phyloP scores from a whole-genome alignment of 1,140 invertebrate species.

The Polypedilum vanderplanki region DNA sequence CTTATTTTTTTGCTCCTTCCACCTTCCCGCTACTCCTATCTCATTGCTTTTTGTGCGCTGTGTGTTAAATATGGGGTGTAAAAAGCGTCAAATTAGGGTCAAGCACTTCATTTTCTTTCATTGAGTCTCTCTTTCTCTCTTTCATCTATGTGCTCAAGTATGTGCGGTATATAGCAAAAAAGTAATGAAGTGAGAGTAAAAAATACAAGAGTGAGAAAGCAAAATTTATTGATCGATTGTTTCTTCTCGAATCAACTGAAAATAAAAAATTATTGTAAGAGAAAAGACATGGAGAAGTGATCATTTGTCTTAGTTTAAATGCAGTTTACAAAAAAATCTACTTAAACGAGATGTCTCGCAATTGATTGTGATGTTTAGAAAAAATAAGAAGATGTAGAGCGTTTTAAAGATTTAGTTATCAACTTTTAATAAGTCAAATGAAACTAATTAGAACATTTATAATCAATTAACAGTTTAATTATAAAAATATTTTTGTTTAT shows the following conservation, averaged over 20 bases:
- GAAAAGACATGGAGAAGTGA: neutral
- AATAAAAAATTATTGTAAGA: too few relatives aligned
- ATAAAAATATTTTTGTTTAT: too few relatives aligned
- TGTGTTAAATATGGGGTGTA: neutral
- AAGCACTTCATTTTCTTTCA: slow-evolving; percentile 23
- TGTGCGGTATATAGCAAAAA: neutral
- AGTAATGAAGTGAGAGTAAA: neutral
- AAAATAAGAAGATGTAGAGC: neutral
- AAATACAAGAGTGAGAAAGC: neutral
- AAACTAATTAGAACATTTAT: too few relatives aligned
- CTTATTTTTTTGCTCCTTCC: neutral
- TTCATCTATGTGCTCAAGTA: neutral
- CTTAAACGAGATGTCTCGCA: neutral
- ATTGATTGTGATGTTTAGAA: neutral
- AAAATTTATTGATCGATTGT: slow-evolving; percentile 16
- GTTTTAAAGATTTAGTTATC: too few relatives aligned
- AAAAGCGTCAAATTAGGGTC: slow-evolving; percentile 21
- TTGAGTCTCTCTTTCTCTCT: neutral
- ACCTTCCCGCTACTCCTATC: neutral
- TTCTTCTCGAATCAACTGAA: neutral
- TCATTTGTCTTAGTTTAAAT: slow-evolving; percentile 19
- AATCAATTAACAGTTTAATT: too few relatives aligned
- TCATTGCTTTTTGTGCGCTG: too few relatives aligned
- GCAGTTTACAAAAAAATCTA: slow-evolving; percentile 3
- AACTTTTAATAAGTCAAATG: too few relatives aligned